Conservation (phyloP, 2,113 vertebrate genomes). For the Sinocyclocheilus grahami region DNA sequence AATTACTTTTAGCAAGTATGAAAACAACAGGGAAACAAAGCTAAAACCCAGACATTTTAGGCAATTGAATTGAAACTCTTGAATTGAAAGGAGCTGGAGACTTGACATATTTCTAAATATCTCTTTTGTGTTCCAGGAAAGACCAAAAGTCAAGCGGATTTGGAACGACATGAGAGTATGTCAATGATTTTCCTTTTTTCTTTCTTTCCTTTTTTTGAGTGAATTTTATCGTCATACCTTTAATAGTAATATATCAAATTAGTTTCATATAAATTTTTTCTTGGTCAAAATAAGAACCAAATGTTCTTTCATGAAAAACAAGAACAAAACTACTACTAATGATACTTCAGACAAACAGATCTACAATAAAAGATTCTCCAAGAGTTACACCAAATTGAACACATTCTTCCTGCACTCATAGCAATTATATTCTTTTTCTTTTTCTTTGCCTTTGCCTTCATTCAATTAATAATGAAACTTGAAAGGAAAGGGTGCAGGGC, state of each 20-base stretch:
- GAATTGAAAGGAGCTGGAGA: no score
- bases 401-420: neutral
- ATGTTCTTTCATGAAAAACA: neutral
- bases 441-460: neutral
- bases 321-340: neutral
- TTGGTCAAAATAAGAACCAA: constrained; percentile 2
- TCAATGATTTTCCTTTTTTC: no score
- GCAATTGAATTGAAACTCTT: no score
- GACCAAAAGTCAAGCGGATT: neutral
- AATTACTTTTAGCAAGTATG: no score
- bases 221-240: neutral
- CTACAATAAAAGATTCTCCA: neutral
- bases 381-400: neutral
- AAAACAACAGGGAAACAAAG: no score
- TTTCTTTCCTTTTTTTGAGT: no score
- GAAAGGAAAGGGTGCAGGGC: neutral
- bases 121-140: no score
- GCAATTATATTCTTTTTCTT: constrained; percentile 3
- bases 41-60: no score
- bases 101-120: neutral
- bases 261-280: neutral
- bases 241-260: neutral
- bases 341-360: neutral
- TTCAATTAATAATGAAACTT: constrained; percentile 6
- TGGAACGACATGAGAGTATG: no score